phyloP scores from a whole-genome alignment of 2,888 invertebrate genomes.

The Lordiphosa andalusiaca region DNA sequence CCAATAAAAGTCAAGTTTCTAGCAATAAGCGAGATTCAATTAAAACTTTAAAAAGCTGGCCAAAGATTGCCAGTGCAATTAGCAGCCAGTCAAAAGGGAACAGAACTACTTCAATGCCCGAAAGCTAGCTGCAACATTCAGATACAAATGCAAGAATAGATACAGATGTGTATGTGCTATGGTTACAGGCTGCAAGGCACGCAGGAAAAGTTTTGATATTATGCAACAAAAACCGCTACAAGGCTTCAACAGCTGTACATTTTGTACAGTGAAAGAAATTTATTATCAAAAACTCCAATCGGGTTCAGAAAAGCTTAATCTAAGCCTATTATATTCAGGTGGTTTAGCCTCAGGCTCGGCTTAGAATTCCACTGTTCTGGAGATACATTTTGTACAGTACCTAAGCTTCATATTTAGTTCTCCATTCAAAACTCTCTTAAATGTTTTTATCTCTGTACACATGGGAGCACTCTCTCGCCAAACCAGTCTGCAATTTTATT shows the following conservation, averaged over 20 bases:
- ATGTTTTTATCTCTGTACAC: conserved; percentile 1
- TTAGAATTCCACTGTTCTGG: too few species aligned
- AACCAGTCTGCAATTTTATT: conserved; percentile 30
- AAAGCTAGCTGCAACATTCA: conserved; percentile 50
- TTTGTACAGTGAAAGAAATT: background rate
- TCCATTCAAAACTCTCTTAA: too few species aligned
- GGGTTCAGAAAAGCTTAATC: too few species aligned
- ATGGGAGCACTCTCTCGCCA: conserved; percentile 1
- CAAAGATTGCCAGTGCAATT: conserved; percentile 37
- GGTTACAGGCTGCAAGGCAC: conserved; percentile 22
- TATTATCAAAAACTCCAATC: too few species aligned
- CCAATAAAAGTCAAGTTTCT: conserved; percentile 2
- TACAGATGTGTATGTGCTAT: conserved; percentile 23
- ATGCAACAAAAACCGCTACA: conserved; percentile 23
- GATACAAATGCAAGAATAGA: conserved; percentile 32
- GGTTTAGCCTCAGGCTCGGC: too few species aligned
- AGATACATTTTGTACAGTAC: too few species aligned
- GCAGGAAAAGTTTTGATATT: conserved; percentile 24
- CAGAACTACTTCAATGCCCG: conserved; percentile 22
- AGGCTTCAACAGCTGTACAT: conserved; percentile 2
- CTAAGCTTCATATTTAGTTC: too few species aligned
- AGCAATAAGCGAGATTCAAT: conserved; percentile 31
- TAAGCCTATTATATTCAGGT: too few species aligned
- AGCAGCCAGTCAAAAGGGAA: conserved; percentile 11
- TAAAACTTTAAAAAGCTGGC: conserved; percentile 30